Evolutionary conservation across 2,797 vertebrate species (phyloP).

Genomic region (Sebastes umbrosus): DNA sequence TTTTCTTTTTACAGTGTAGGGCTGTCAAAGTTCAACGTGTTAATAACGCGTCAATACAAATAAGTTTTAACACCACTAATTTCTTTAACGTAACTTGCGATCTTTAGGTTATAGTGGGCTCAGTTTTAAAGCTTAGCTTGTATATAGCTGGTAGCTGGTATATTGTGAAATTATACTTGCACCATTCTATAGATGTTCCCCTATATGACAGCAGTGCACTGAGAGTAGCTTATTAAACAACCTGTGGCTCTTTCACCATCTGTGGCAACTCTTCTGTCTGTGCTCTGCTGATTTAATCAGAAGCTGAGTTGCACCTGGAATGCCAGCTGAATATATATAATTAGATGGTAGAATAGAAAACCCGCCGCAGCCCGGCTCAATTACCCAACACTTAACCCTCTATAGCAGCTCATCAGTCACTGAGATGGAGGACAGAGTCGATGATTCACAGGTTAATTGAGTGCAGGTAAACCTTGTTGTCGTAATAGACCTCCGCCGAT

Average conservation of each 20-base stretch:
- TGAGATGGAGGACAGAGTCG: not conserved
- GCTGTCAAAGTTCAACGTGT: too few relatives aligned
- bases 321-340: not conserved
- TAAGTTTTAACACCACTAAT: too few relatives aligned
- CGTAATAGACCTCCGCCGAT: not conserved
- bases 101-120: too few relatives aligned
- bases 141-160: too few relatives aligned
- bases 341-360: not conserved
- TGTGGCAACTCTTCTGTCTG: not conserved
- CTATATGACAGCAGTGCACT: not conserved
- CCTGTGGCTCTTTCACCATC: not conserved
- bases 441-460: constrained; percentile 27
- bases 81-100: too few relatives aligned
- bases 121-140: too few relatives aligned
- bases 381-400: constrained; percentile 7
- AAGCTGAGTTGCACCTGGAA: not conserved
- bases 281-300: not conserved
- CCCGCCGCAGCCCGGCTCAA: not conserved
- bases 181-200: not conserved
- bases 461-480: constrained; percentile 11
- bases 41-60: too few relatives aligned
- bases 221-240: not conserved
- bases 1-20: too few relatives aligned
- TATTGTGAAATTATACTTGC: not conserved
- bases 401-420: not conserved